Evolutionary conservation across 2,113 vertebrate species (phyloP).

Genomic region (Ptyas mucosa): DNA sequence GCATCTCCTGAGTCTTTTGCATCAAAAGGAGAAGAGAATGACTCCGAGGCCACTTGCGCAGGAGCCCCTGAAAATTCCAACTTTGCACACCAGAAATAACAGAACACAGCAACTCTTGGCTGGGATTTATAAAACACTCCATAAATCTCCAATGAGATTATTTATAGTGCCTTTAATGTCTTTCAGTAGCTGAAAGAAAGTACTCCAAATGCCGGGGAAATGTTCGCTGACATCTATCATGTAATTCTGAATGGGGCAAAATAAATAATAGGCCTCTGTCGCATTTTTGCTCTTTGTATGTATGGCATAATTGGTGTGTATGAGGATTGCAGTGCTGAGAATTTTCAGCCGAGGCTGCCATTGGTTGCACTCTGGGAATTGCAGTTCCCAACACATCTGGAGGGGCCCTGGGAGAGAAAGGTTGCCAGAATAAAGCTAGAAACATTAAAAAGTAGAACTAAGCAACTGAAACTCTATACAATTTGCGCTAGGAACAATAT

Average conservation of each 20-base stretch:
- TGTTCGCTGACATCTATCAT: background rate
- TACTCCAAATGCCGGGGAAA: background rate
- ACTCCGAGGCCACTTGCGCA: background rate
- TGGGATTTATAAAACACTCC: background rate
- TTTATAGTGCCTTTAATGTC: background rate
- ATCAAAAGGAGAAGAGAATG: background rate
- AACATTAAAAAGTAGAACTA: background rate
- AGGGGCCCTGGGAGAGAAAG: background rate
- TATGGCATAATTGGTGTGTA: background rate
- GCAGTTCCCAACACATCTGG: background rate
- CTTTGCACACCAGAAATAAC: background rate
- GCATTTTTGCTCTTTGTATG: background rate
- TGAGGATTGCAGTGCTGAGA: background rate
- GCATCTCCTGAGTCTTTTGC: background rate
- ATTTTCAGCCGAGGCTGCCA: background rate
- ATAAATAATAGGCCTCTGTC: background rate
- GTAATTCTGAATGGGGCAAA: background rate
- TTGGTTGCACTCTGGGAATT: background rate
- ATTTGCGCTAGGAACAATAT: accelerated
- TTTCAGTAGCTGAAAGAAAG: background rate
- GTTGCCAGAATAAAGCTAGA: background rate
- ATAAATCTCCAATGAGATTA: background rate
- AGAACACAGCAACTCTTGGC: background rate
- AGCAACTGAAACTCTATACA: background rate
- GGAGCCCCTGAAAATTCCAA: background rate